phyloP scores from a whole-genome alignment of 2,797 vertebrate species.

The Lacerta bilineata region DNA sequence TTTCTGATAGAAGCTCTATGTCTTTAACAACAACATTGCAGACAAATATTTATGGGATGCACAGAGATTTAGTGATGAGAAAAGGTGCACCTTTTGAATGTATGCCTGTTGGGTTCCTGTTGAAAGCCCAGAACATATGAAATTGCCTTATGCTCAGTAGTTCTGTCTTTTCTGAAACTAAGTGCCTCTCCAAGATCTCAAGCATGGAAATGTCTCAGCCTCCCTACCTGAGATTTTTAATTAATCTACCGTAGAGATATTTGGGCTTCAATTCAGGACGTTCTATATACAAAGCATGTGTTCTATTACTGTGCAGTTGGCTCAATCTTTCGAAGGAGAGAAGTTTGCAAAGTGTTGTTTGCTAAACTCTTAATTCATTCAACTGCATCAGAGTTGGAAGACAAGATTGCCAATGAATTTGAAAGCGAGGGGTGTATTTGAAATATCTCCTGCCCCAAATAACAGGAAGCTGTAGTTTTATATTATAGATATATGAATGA shows the following conservation, averaged over 20 bases:
- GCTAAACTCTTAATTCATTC: background rate
- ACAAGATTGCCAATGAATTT: background rate
- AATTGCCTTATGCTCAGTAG: background rate
- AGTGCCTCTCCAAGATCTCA: background rate
- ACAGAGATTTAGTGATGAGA: background rate
- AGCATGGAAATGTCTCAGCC: background rate
- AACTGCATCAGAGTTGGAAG: background rate
- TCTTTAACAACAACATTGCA: background rate
- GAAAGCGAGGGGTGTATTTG: background rate
- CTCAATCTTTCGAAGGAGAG: too few species aligned
- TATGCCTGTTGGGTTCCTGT: background rate
- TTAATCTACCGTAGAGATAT: background rate
- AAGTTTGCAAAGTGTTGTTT: background rate
- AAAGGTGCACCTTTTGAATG: slow-evolving; percentile 4
- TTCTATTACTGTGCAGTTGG: too few species aligned
- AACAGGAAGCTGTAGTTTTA: background rate
- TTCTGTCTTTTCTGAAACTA: background rate
- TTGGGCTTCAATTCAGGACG: too few species aligned
- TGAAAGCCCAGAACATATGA: background rate
- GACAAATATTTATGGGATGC: background rate
- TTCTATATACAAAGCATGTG: too few species aligned
- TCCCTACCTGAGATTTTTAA: background rate
- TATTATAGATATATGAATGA: background rate
- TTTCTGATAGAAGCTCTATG: background rate
- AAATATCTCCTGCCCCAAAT: background rate